phyloP scores from a whole-genome alignment of 2,797 vertebrate species.

The Coregonus suidteri region DNA sequence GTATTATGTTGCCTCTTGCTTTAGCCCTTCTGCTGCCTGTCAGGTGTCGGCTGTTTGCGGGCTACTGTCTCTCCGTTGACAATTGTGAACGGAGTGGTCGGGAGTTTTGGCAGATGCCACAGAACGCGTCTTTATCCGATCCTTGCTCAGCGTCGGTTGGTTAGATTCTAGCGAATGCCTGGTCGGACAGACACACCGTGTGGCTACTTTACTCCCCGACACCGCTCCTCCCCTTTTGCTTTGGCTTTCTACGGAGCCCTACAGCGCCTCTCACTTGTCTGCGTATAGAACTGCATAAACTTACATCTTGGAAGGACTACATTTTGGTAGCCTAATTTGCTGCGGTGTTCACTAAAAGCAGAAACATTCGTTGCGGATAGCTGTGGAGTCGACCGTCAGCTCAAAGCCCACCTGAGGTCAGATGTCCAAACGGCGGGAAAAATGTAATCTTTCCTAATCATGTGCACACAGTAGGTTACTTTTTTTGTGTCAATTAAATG shows the following conservation, averaged over 20 bases:
- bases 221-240: conserved; percentile 77
- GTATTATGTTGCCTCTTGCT: conserved; percentile 32
- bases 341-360: neutral
- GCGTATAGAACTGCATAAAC: conserved; percentile 33
- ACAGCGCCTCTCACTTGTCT: conserved; percentile 65
- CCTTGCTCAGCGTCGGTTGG: conserved; percentile 44
- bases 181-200: conserved; percentile 70
- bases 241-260: conserved; percentile 43
- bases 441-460: no score
- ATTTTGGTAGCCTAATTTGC: neutral
- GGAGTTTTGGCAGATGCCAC: conserved; percentile 40
- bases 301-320: conserved; percentile 1
- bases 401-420: neutral
- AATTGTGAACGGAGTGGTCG: conserved; percentile 35
- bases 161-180: conserved; percentile 64
- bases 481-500: no score
- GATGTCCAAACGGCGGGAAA: no score
- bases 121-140: conserved; percentile 48
- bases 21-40: conserved; percentile 33
- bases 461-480: neutral
- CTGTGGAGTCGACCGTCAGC: neutral
- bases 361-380: neutral
- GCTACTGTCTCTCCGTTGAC: conserved; percentile 47
- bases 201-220: conserved; percentile 70
- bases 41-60: conserved; percentile 42